phyloP scores from a whole-genome alignment of 2,113 vertebrate genomes.

The Nipponia nippon region DNA sequence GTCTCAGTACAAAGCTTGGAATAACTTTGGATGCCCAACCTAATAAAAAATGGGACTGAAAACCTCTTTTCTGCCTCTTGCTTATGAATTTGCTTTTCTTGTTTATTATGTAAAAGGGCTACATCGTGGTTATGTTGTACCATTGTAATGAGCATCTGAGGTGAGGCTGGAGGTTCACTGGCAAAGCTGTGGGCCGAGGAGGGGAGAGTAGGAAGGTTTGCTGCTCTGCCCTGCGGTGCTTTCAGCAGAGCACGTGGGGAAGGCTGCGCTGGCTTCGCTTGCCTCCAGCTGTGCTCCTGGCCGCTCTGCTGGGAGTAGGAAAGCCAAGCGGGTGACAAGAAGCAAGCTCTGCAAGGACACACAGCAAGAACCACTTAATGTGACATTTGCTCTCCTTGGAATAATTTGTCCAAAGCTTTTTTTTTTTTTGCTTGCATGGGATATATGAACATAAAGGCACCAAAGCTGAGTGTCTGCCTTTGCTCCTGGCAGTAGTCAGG shows the following conservation, averaged over 20 bases:
- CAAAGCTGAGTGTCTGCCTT: background rate
- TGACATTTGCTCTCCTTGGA: background rate
- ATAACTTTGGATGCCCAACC: background rate
- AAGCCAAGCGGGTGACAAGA: background rate
- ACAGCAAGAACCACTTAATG: background rate
- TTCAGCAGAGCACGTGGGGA: background rate
- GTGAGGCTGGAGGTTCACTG: background rate
- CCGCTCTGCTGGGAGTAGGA: background rate
- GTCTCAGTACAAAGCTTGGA: background rate
- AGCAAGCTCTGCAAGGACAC: background rate
- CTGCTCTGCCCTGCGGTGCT: background rate
- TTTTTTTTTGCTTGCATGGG: background rate
- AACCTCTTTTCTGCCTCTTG: background rate
- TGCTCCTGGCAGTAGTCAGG: background rate
- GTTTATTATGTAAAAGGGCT: background rate
- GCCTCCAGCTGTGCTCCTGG: background rate
- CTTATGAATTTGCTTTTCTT: background rate
- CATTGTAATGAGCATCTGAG: accelerated
- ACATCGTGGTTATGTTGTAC: background rate
- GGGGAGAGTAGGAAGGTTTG: background rate
- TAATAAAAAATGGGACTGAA: background rate
- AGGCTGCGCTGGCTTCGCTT: background rate
- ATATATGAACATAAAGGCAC: background rate
- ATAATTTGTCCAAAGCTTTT: background rate
- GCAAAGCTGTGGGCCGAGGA: background rate